Base-by-base conservation (phyloP, 2,888 invertebrate genomes). In the Minunthozetes semirufus region DNA sequence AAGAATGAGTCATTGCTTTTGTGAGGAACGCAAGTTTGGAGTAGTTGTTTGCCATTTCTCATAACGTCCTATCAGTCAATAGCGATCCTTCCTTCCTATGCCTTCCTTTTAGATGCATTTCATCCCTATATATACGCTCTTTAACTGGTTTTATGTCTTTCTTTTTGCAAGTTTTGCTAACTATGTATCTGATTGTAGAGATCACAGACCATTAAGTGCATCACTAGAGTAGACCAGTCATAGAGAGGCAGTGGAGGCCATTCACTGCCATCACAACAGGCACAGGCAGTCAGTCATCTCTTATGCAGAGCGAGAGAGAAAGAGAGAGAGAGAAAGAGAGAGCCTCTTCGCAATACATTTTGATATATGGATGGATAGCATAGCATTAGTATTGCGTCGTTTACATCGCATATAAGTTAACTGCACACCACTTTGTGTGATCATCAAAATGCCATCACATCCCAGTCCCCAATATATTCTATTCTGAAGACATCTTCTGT, bases 401-500 rank as follows among this genome's bases (percentile, higher is more conserved):
- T 68, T 68, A 22, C 68, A 42, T 68, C 19, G 46, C 68, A 46
- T 68, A 68, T 68, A 42, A 42, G 42, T 68, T 68, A 42, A 61
- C 42, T 68, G 68, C 38, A 42, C 68, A 68, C 68, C 68, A 68
- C 68, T 68, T 68, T 68, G 68, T 68, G 68, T 68, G 68, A 68
- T 68, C 68, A 68, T 68, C 68, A 68, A 68, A 68, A 68, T 68
- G 68, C 68, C 68, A 68, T 68, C 68, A 68, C 38, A 46, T 68
- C 42, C 38, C 46, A 19, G 42, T 46, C 42, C 46, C 33, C 68
- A 68, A 68, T 46, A 68, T 42, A 68, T 68, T 46, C 61, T 33
- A 61, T 61, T 61, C 27, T 61, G 29, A 33, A 61, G 61, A 61
- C 61, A 61, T 61, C 1, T 61, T 17, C 17, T 29, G 61, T 61